Evolutionary conservation across 2,888 invertebrate species (phyloP), one percentile per base, ranked within the genome.

Genomic region (Lycaena phlaeas): DNA sequence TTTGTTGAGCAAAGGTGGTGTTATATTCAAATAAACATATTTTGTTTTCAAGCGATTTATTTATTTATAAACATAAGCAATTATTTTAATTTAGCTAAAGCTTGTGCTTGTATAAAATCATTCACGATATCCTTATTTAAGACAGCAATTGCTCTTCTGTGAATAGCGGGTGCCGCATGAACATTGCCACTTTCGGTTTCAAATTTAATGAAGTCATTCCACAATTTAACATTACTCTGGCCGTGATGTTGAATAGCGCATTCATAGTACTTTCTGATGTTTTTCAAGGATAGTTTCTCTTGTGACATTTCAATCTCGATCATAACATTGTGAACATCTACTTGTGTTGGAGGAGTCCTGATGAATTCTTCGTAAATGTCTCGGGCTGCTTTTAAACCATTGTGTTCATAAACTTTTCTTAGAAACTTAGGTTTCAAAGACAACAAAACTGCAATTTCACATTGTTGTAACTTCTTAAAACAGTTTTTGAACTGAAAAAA

Each of bases 121-220:
- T 87, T 87, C 2, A 86, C 82, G 38, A 85, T 58, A 14, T 72
- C 65, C 37, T 85, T 75, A 38, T 87, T 84, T 38, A 93, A 70
- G 1, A 75, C 81, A 46, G 85, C 84, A 29, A 89, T 69, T 14
- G 93, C 92, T 59, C 89, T 86, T 52, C 86, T 85, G 50, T 89
- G 88, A 18, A 93, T 69, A 2, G 75, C 63, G 0, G 86, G 74
- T 22, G 87, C 81, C 43, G 73, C 77, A 50, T 86, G 85, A 0
- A 86, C 71, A 46, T 88, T 87, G 2, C 91, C 90, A 51, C 82
- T 68, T 48, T 87, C 82, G 44, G 86, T 85, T 79, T 93, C 92
- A 68, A 93, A 91, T 45, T 85, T 76, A 39, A 93, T 87, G 56
- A 89, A 91, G 53, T 92, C 87, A 50, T 91, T 78, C 94, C 94